Conservation (phyloP, 2,113 vertebrate species). For the Trogon surrucura region DNA sequence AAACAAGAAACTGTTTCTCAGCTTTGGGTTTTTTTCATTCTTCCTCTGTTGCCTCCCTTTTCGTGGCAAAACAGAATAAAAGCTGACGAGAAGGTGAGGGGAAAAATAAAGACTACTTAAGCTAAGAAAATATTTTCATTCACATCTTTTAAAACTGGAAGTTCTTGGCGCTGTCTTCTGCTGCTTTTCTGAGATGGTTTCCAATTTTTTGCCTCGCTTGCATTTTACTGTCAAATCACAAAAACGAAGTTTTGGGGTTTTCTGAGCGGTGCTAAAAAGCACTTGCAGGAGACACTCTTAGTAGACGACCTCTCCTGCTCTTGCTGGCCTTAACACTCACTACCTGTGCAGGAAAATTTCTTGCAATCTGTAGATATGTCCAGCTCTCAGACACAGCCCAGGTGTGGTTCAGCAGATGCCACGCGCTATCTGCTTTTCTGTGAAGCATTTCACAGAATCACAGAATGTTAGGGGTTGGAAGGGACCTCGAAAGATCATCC, state of each 20-base stretch:
- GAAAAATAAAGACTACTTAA: not conserved
- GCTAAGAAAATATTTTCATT: not conserved
- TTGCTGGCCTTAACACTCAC: not conserved
- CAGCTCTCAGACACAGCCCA: not conserved
- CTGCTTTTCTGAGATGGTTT: not conserved
- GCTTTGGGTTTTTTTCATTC: not conserved
- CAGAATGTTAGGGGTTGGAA: too few relatives aligned
- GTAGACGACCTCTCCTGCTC: not conserved
- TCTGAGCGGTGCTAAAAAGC: not conserved
- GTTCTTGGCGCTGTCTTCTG: not conserved
- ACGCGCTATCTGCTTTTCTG: not conserved
- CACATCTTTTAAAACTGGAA: not conserved
- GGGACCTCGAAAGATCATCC: too few relatives aligned
- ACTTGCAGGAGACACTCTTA: not conserved
- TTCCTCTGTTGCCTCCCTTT: not conserved
- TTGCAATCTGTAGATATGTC: not conserved
- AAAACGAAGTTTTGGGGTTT: not conserved
- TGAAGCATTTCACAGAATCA: not conserved
- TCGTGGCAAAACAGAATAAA: not conserved
- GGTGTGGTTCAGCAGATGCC: not conserved
- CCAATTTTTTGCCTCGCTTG: not conserved
- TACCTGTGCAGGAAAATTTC: not conserved
- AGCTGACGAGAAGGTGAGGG: not conserved
- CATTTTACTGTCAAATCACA: not conserved
- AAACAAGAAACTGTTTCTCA: not conserved